A percentile compares a stretch with the other conserved stretches of the same genome.
Evolutionary conservation across 2,113 vertebrate genomes (phyloP).

Genomic region (Pithys albifrons): DNA sequence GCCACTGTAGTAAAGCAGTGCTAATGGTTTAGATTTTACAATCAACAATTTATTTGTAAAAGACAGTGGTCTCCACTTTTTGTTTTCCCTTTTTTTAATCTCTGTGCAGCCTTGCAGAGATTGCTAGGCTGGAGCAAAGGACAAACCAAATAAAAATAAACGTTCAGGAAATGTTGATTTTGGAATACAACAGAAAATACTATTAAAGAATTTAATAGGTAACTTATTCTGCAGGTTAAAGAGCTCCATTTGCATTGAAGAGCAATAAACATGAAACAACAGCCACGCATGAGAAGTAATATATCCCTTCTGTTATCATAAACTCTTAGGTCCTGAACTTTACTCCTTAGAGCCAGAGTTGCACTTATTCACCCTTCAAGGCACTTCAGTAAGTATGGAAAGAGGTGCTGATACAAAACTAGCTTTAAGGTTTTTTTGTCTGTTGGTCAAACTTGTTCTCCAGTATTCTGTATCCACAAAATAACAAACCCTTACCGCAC

Average conservation of each 20-base stretch:
- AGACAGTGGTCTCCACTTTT: not conserved
- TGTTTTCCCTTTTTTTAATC: not conserved
- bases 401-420: not conserved
- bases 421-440: not conserved
- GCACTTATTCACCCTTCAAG: not conserved
- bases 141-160: not conserved
- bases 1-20: not conserved
- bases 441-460: not conserved
- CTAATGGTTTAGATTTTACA: not conserved
- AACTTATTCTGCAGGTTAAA: not conserved
- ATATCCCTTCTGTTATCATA: not conserved
- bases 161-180: not conserved
- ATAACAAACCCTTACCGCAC: constrained; percentile 72
- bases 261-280: not conserved
- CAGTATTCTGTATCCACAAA: not conserved
- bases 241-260: not conserved
- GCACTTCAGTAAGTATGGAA: not conserved
- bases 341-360: not conserved
- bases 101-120: not conserved
- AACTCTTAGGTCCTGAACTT: not conserved
- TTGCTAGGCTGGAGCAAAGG: not conserved
- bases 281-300: not conserved
- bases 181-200: not conserved
- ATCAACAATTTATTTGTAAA: not conserved
- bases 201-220: not conserved